Evolutionary conservation across 1,140 invertebrate genomes (phyloP).

Genomic region (Kradibia gibbosae): DNA sequence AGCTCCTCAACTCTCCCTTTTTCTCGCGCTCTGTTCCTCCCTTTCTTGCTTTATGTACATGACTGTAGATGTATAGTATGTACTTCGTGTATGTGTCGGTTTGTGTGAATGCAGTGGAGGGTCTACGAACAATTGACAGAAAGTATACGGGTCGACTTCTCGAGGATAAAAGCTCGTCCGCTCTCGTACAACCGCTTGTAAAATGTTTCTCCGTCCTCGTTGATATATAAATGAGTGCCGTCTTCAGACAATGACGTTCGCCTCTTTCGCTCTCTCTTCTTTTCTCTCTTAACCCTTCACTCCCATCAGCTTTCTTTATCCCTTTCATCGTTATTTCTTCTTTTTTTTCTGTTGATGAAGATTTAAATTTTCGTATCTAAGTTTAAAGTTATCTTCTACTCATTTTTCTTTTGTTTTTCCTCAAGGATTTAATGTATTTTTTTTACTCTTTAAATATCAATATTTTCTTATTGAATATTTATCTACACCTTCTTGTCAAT

Average conservation of each 20-base stretch:
- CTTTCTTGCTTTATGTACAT: background rate
- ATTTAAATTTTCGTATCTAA: background rate
- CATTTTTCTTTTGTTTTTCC: background rate
- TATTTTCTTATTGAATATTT: background rate
- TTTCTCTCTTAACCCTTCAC: background rate
- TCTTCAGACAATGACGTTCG: constrained; percentile 14
- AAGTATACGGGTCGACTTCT: constrained; percentile 3
- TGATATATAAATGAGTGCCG: constrained; percentile 24
- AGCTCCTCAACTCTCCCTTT: background rate
- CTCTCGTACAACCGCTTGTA: constrained; percentile 9
- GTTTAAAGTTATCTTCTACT: constrained; percentile 7
- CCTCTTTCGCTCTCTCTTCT: background rate
- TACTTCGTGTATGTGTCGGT: background rate
- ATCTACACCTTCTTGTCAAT: background rate
- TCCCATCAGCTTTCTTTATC: background rate
- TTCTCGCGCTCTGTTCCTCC: background rate
- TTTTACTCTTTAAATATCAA: background rate
- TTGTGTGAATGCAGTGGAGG: background rate
- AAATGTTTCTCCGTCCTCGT: constrained; percentile 18
- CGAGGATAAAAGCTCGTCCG: constrained; percentile 28
- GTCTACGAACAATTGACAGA: constrained; percentile 26
- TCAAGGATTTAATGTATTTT: constrained; percentile 1
- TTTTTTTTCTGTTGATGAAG: background rate
- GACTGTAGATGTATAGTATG: background rate
- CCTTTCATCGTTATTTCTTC: background rate